Base-by-base conservation (phyloP, 2,888 invertebrate species). In the Psococerastis gibbosa region DNA sequence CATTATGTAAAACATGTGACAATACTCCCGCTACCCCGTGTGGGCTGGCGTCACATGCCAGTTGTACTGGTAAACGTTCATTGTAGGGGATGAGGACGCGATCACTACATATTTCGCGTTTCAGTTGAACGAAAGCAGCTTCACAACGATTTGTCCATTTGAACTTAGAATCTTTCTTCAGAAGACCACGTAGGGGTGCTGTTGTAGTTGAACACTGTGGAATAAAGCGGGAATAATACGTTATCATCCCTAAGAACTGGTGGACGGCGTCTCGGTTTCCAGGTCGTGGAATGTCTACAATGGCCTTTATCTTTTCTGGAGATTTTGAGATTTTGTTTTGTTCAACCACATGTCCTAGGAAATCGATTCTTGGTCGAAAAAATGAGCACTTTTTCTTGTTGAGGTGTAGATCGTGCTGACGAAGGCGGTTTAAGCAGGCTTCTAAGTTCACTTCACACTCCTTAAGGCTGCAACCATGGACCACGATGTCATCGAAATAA, bases 231-330 rank as follows among this genome's bases (percentile, higher is more conserved):
- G 43, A 11, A 34, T 52, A 49, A 42, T 50, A 52, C 45, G 51
- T 52, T 18, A 53, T 45, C 45, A 51, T 51, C 1, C 52, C 52
- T 15, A 52, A 20, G 22, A 53, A 49, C 35, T 51, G 51, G 33
- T 48, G 46, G 6, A 51, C 32, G 4, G 48, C 38, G 48, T 46
- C 47, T 22, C 35, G 35, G 42, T 47, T 46, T 33, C 45, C n/a
- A 9, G 49, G 50, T 38, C 15, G 32, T 9, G 49, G 43, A 34
- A 48, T 44, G 8, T 47, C 41, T 42, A 45, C 22, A 16, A 50
- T 48, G 1, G 49, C 42, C 2, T 43, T 31, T 38, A 51, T 22
- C 35, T 52, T 48, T 42, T 51, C 46, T 22, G 15, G 15, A 5
- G 38, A 33, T 38, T 41, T 47, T 16, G 42, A 35, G 41, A 33